Evolutionary conservation across 2,113 vertebrate species (phyloP).

Genomic region (Galeopterus variegatus): DNA sequence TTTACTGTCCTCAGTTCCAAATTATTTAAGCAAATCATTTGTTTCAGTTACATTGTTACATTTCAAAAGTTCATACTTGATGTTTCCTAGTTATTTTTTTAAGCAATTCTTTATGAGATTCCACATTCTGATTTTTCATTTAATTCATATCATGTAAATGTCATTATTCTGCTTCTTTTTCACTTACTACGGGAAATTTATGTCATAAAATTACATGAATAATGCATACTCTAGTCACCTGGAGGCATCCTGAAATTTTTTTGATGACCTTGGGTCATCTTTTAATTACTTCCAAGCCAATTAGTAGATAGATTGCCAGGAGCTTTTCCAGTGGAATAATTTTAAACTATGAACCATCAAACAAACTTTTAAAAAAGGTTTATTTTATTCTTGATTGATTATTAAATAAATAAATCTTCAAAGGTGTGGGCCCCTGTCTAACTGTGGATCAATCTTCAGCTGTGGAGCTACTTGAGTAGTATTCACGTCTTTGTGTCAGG

Average conservation of each 20-base stretch:
- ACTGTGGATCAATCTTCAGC: background rate
- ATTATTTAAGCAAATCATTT: constrained; percentile 68
- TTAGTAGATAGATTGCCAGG: constrained; percentile 19
- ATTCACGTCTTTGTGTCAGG: background rate
- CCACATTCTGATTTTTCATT: constrained; percentile 35
- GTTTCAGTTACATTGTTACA: constrained; percentile 53
- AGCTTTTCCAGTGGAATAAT: background rate
- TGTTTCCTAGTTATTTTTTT: constrained; percentile 3
- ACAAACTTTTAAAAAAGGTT: constrained; percentile 10
- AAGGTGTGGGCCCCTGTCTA: background rate
- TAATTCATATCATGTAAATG: constrained; percentile 30
- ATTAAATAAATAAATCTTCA: constrained; percentile 63
- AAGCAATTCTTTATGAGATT: background rate
- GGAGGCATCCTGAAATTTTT: constrained; percentile 46
- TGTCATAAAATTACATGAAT: constrained; percentile 42
- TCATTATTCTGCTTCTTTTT: constrained; percentile 48
- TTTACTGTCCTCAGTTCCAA: background rate
- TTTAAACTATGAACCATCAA: constrained; percentile 50
- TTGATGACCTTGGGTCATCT: background rate
- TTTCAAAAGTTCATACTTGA: constrained; percentile 45
- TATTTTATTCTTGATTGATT: constrained; percentile 36
- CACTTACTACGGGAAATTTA: constrained; percentile 40
- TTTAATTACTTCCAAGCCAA: constrained; percentile 43
- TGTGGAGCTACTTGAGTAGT: background rate
- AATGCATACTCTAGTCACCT: background rate